phyloP scores from a whole-genome alignment of 2,888 invertebrate genomes.

The Melolontha melolontha region DNA sequence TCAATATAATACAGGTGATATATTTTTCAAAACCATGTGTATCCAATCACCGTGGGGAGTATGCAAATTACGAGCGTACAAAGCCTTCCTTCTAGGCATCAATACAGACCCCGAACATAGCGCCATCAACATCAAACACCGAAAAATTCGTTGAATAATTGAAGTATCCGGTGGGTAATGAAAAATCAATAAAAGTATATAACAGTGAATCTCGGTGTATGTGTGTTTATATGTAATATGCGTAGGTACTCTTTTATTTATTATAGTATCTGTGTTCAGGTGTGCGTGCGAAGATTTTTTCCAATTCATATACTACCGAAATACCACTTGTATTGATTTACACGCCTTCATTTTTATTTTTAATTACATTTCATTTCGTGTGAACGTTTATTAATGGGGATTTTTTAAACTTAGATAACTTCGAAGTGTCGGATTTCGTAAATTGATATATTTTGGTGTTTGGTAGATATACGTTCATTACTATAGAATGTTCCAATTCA shows the following conservation, averaged over 20 bases:
- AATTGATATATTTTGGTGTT: too few relatives aligned
- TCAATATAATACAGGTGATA: background rate
- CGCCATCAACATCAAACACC: conserved; percentile 39
- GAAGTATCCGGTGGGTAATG: conserved; percentile 40
- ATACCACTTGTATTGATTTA: conserved; percentile 31
- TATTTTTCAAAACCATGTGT: conserved; percentile 4
- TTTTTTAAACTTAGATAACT: too few relatives aligned
- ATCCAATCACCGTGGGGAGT: conserved; percentile 16
- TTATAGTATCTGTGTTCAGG: conserved; percentile 21
- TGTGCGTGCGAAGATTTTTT: conserved; percentile 33
- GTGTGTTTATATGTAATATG: background rate
- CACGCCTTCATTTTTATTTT: background rate
- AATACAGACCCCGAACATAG: conserved; percentile 9
- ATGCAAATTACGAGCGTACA: conserved; percentile 35
- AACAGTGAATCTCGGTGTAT: background rate
- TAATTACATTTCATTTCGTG: too few relatives aligned
- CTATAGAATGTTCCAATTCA: too few relatives aligned
- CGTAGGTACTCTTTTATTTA: conserved; percentile 29
- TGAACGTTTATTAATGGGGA: too few relatives aligned
- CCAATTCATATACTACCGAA: conserved; percentile 22
- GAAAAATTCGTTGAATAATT: conserved; percentile 44
- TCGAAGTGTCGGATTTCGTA: too few relatives aligned
- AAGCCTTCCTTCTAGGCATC: conserved; percentile 34
- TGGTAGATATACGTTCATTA: too few relatives aligned
- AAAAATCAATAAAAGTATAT: conserved; percentile 43